Evolutionary conservation across 2,797 vertebrate species (phyloP).

Genomic region (Alfaro cultratus): DNA sequence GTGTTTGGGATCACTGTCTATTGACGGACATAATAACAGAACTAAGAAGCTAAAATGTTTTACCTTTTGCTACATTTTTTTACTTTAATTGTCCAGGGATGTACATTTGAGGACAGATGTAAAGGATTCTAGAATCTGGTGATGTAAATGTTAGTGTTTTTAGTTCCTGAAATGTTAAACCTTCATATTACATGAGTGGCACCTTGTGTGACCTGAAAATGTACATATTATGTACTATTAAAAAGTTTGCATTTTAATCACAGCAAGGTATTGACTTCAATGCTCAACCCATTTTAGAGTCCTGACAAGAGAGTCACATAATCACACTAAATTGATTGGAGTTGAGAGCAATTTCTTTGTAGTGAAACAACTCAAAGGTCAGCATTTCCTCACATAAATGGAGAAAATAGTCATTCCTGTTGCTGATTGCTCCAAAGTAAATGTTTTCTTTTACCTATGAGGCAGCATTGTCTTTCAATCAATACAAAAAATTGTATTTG

Average conservation of each 20-base stretch:
- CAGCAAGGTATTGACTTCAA: neutral
- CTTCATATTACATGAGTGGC: neutral
- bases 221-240: neutral
- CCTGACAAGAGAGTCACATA: slow-evolving; percentile 55
- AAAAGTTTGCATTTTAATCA: neutral
- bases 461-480: neutral
- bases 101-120: neutral
- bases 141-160: neutral
- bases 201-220: neutral
- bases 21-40: neutral
- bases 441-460: neutral
- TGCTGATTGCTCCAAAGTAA: neutral
- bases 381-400: neutral
- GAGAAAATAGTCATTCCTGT: neutral
- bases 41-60: neutral
- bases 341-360: neutral
- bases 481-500: neutral
- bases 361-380: neutral
- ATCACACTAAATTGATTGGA: slow-evolving; percentile 52
- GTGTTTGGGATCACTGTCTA: neutral
- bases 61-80: neutral
- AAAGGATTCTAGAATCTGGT: neutral
- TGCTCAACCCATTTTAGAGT: slow-evolving; percentile 54
- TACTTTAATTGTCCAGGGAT: neutral
- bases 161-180: neutral